These are phyloP conservation scores for Melieria crassipennis DNA, from an alignment of 2,888 invertebrate species.

Conservation along the genomic window DNA sequence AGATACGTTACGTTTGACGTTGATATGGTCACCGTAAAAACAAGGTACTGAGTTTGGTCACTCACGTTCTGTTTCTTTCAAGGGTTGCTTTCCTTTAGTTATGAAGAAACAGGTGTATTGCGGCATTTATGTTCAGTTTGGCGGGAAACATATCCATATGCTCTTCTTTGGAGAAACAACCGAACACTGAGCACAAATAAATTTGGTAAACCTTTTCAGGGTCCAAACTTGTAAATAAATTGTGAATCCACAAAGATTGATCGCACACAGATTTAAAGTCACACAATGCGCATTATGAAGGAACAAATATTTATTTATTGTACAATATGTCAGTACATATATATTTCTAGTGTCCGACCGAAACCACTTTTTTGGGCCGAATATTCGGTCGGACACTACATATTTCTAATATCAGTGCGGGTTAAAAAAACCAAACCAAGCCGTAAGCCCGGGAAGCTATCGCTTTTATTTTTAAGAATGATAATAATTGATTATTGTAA, in stretches of 20 bases:
- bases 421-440: neutral
- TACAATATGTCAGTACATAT: neutral
- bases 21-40: too few species aligned
- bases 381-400: too few species aligned
- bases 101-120: neutral
- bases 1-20: too few species aligned
- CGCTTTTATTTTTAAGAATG: neutral
- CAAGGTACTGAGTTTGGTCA: neutral
- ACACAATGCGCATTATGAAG: neutral
- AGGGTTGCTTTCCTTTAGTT: neutral
- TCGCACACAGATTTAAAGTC: too few species aligned
- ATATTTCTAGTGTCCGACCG: too few species aligned
- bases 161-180: neutral
- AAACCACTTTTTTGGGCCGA: too few species aligned
- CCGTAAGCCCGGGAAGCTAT: neutral
- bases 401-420: neutral
- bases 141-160: constrained; percentile 3
- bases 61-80: neutral
- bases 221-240: too few species aligned
- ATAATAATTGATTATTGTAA: neutral
- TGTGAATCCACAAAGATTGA: too few species aligned
- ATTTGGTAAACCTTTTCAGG: too few species aligned
- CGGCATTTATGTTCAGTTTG: neutral
- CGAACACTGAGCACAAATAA: too few species aligned
- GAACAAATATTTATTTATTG: neutral